Evolutionary conservation across 2,888 invertebrate species (phyloP), one percentile per base, ranked within the genome.

Genomic region (Koerneria pararmatus): DNA sequence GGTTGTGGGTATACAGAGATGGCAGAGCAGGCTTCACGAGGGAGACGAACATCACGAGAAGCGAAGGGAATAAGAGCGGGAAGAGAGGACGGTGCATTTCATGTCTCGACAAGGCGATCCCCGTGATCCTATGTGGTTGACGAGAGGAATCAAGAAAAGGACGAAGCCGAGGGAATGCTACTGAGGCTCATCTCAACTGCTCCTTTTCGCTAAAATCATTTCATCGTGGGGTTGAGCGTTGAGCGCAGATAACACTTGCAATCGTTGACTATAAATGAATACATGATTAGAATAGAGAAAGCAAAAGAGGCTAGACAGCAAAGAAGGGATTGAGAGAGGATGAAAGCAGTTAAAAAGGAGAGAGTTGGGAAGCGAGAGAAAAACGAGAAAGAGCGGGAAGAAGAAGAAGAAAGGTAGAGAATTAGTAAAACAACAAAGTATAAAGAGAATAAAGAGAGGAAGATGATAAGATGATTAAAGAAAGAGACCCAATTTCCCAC

Each of bases 141-240:
- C 31, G 48, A 37, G 41, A 46, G 22, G 31, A 27, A 37, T 24
- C 35, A 15, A 58, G 58, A 58, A 22, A 22, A 27, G 24, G n/a
- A 24, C 22, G 51, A 51, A 51, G 5, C n/a, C 15, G 56, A 41
- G 8, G 35, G 37, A 6, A 11, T n/a, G 32, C 37, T 4, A 5
- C 8, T 5, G 56, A 19, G 32, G 56, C 8, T 56, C 27, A 56
- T 29, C 27, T 11, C 31, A 27, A 8, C 31, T 56, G 15, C 56
- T 56, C 31, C 22, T 27, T 56, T 6, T 56, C 24, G 15, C 56
- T 56, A 56, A 56, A 34, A 34, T 8, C 56, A 56, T 56, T 56
- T 56, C 34, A 15, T 32, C 34, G 1, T 24, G n/a, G n/a, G n/a
- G n/a, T n/a, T n/a, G n/a, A n/a, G n/a, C n/a, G n/a, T n/a, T n/a